Evolutionary conservation across 2,113 vertebrate species (phyloP).

Genomic region (Piaya cayana): DNA sequence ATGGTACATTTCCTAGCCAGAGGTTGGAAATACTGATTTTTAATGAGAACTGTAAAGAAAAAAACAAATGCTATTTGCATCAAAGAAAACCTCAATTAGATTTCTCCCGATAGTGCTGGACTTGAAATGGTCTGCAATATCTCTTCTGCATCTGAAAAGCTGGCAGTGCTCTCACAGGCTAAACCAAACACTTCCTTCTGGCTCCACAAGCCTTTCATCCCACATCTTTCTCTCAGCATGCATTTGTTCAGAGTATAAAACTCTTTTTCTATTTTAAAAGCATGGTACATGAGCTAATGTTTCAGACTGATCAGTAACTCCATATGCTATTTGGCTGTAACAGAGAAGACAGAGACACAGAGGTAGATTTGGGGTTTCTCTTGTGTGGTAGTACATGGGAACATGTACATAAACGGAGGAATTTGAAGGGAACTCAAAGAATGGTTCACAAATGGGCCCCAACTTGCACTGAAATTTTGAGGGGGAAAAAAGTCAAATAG

Average conservation of each 20-base stretch:
- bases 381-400: neutral
- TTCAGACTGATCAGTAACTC: neutral
- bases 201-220: constrained; percentile 17
- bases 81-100: neutral
- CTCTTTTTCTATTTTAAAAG: neutral
- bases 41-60: neutral
- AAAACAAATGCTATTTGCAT: neutral
- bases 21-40: neutral
- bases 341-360: neutral
- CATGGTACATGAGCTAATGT: neutral
- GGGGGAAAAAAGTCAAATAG: accelerated
- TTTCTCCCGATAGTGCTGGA: neutral
- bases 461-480: neutral
- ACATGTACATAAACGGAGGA: neutral
- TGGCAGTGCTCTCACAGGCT: neutral
- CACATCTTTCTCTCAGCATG: neutral
- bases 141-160: neutral
- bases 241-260: neutral
- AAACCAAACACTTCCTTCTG: neutral
- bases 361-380: neutral
- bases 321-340: neutral
- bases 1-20: neutral
- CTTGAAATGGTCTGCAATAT: neutral
- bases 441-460: neutral
- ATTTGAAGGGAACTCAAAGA: neutral